These are phyloP conservation scores for Adoxophyes honmai DNA, from an alignment of 1,140 invertebrate species.

Conservation along the genomic window DNA sequence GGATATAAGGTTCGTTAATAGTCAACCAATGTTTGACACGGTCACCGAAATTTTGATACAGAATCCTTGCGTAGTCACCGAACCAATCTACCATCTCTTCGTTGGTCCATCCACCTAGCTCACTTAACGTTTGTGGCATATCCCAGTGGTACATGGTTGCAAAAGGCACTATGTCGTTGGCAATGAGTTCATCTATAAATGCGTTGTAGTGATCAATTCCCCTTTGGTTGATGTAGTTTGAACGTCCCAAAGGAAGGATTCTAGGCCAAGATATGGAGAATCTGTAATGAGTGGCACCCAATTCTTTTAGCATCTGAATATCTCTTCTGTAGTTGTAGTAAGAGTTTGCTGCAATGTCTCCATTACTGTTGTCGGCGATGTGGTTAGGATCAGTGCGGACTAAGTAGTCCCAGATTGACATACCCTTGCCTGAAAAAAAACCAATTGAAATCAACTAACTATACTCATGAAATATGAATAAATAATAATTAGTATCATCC, in stretches of 20 bases:
- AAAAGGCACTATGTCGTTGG: constrained; percentile 75
- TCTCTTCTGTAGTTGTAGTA: constrained; percentile 75
- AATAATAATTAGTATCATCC: no score
- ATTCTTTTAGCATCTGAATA: constrained; percentile 55
- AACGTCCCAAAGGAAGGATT: constrained; percentile 75
- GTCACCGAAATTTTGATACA: constrained; percentile 58
- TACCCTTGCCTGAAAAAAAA: constrained; percentile 40
- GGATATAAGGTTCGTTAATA: constrained; percentile 40
- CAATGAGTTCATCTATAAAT: constrained; percentile 76
- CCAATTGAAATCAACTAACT: background rate
- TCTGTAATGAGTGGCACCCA: constrained; percentile 70
- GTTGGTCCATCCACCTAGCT: constrained; percentile 41
- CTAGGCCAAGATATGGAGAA: constrained; percentile 80
- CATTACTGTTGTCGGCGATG: constrained; percentile 55
- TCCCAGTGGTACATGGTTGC: constrained; percentile 59
- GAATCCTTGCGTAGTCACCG: constrained; percentile 40
- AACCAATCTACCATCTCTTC: constrained; percentile 50
- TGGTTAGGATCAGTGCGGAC: constrained; percentile 49
- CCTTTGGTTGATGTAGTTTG: constrained; percentile 67
- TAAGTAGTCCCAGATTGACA: constrained; percentile 71
- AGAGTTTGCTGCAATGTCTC: constrained; percentile 80
- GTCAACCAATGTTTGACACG: constrained; percentile 42
- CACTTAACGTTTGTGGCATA: constrained; percentile 41
- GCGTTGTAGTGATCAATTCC: constrained; percentile 79
- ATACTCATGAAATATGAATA: no score